A percentile compares a stretch with the other conserved stretches of the same genome.
Conservation (phyloP, 23 tunicate genomes). For the Styela clava region DNA sequence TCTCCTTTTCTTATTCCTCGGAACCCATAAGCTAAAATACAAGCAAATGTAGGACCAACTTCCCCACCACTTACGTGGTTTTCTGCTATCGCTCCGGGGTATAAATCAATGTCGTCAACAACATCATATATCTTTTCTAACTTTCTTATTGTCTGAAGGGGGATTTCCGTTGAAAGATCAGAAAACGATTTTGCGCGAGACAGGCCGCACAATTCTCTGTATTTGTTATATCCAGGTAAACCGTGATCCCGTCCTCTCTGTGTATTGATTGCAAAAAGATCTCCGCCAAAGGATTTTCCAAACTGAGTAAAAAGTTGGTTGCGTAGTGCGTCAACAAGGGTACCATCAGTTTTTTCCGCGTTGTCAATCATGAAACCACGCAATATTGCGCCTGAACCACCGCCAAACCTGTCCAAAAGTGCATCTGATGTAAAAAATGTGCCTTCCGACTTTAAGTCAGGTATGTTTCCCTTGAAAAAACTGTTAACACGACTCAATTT, state of each 20-base stretch:
- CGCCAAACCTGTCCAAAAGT: constrained; percentile 26
- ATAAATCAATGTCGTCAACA: constrained; percentile 76
- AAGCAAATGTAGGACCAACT: constrained; percentile 75
- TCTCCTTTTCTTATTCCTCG: constrained; percentile 62
- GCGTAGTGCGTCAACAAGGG: constrained; percentile 41
- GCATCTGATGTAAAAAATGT: constrained; percentile 66
- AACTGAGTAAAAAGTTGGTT: constrained; percentile 49
- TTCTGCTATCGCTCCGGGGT: constrained; percentile 64
- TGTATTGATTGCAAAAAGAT: constrained; percentile 63
- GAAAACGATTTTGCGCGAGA: constrained; percentile 34
- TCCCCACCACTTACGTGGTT: constrained; percentile 44
- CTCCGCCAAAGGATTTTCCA: not conserved
- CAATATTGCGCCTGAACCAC: constrained; percentile 56
- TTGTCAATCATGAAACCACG: constrained; percentile 57
- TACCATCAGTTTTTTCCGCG: constrained; percentile 59
- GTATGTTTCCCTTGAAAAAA: constrained; percentile 35
- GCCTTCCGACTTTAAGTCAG: not conserved
- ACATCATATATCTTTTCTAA: constrained; percentile 29
- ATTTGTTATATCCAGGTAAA: constrained; percentile 68
- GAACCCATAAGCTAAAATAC: constrained; percentile 61
- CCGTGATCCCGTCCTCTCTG: constrained; percentile 96
- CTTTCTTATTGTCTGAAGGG: not conserved
- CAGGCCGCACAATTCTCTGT: constrained; percentile 72
- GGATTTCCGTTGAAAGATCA: constrained; percentile 42
- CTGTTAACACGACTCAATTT: constrained; percentile 33